phyloP scores from a whole-genome alignment of 37 sponge, comb jelly and placozoan species.

The Theonella swinhoei region DNA sequence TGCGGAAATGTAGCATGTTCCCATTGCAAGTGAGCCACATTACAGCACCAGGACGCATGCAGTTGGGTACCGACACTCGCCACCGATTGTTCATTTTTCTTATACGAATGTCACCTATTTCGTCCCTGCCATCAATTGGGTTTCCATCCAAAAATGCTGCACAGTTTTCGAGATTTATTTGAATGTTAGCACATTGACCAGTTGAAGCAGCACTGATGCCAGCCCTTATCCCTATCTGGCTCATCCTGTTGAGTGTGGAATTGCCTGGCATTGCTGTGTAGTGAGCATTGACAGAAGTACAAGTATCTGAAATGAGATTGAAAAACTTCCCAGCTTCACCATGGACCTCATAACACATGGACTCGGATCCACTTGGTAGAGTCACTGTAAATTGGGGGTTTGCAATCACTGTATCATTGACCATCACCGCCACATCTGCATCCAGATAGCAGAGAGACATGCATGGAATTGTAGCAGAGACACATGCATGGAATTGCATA shows the following conservation, averaged over 20 bases:
- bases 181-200: conserved; percentile 29
- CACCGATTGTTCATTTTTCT: conserved; percentile 10
- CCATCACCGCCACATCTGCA: conserved; percentile 9
- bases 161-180: conserved; percentile 49
- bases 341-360: conserved; percentile 74
- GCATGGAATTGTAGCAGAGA: not conserved
- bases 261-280: conserved; percentile 26
- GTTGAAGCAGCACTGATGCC: not conserved
- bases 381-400: conserved; percentile 55
- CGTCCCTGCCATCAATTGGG: too few species aligned
- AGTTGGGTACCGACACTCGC: conserved; percentile 75
- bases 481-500: not conserved
- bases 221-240: conserved; percentile 46
- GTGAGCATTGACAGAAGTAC: conserved; percentile 62
- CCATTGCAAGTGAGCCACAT: conserved; percentile 70
- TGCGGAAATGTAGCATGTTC: conserved; percentile 60
- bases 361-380: not conserved
- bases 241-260: conserved; percentile 41
- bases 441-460: not conserved
- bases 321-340: conserved; percentile 42
- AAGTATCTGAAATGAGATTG: conserved; percentile 65
- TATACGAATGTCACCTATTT: conserved; percentile 14
- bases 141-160: conserved; percentile 3
- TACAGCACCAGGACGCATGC: conserved; percentile 52
- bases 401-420: conserved; percentile 55